Evolutionary conservation across 2,797 vertebrate species (phyloP), one percentile per base, ranked within the genome.

Genomic region (Rhodeus uyekii): DNA sequence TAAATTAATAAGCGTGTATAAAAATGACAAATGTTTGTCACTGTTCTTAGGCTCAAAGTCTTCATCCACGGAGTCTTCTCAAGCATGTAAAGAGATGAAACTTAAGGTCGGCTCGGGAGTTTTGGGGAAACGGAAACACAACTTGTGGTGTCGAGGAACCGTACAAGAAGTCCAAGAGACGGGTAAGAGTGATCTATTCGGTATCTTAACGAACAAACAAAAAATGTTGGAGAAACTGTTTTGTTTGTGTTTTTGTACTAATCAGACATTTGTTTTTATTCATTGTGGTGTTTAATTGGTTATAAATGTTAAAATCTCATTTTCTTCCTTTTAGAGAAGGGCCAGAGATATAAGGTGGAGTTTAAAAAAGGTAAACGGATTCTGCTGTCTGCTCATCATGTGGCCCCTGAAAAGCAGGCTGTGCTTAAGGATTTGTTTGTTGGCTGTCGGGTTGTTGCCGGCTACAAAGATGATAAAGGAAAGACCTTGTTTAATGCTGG

Each of bases 301-400:
- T 60, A 6, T 58, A 58, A 58, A 60, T 60, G 0, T 14, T 16
- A 16, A 14, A 14, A 7, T 60, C 24, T 58, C 8, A 32, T 81
- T 46, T 76, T 55, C 13, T 61, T 76, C 32, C 1, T 3, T 76
- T 82, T 78, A 63, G 88, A 92, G 86, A 86, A 68, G 19, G 85
- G 80, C 12, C 22, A 87, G 12, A 97, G 96, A 39, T 99, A 96
- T 92, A 98, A 97, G 85, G 95, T 99, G 72, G 93, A 95, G 44
- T 98, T 97, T 84, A 96, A 97, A 42, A 96, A 96, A 16, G 96
- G 96, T 27, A 97, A 96, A 83, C 96, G 94, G 89, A 95, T 95
- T 81, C 90, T 98, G 16, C 93, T 99, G 9, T 97, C 97, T 0
- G 96, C 95, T 48, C 96, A 97, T 90, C 97, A 97, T 84, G 94